These are phyloP conservation scores for Eutolmus rufibarbis DNA, from an alignment of 2,888 invertebrate genomes.

Conservation along the genomic window DNA sequence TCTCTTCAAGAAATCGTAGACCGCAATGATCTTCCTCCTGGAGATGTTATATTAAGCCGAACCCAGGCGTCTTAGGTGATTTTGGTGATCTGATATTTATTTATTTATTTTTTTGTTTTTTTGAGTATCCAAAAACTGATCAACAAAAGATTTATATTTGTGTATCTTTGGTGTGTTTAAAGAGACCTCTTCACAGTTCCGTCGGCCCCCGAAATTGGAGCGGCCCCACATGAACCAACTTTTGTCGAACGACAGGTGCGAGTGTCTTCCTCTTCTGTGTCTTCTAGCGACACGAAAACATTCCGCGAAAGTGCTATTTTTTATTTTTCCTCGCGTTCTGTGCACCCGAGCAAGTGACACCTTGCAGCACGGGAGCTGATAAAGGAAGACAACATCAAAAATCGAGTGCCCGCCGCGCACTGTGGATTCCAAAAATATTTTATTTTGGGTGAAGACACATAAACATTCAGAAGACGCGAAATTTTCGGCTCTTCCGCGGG, in stretches of 20 bases:
- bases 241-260: not conserved
- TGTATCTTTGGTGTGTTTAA: not conserved
- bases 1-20: not conserved
- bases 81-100: not conserved
- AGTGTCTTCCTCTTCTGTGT: not conserved
- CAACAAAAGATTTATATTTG: not conserved
- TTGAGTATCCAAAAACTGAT: not conserved
- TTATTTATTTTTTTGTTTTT: not conserved
- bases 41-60: not conserved
- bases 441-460: constrained; percentile 10
- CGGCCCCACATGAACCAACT: not conserved
- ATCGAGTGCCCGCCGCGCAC: not conserved
- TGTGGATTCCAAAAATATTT: constrained; percentile 31
- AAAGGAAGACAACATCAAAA: not conserved
- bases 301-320: not conserved
- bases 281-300: not conserved
- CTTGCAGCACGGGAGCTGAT: not conserved
- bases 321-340: not conserved
- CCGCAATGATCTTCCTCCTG: not conserved
- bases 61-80: not conserved
- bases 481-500: not conserved
- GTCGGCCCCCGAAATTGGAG: not conserved
- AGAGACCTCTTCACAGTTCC: not conserved
- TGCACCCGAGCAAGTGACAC: not conserved
- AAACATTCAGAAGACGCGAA: not conserved